Evolutionary conservation across 1,140 invertebrate genomes (phyloP).

Genomic region (Apocrypta bakeri): DNA sequence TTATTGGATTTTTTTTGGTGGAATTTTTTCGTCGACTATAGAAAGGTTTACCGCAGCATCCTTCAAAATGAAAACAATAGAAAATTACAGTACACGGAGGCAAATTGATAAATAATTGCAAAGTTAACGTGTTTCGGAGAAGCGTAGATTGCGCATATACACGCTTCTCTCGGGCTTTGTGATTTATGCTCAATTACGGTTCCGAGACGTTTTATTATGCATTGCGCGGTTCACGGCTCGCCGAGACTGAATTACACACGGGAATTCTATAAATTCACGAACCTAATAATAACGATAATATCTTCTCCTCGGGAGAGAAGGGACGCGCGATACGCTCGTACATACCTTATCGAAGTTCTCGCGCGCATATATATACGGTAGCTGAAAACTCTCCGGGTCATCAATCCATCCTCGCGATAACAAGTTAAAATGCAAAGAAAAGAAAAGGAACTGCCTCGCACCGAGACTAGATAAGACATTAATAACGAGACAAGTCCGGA

Average conservation of each 20-base stretch:
- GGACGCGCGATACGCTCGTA: too few species aligned
- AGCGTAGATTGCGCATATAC: neutral
- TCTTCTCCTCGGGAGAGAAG: too few species aligned
- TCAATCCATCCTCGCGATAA: too few species aligned
- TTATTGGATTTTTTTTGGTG: too few species aligned
- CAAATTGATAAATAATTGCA: constrained; percentile 32
- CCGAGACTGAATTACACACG: constrained; percentile 1
- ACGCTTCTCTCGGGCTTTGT: neutral
- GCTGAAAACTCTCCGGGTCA: too few species aligned
- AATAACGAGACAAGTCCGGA: neutral
- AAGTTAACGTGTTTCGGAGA: constrained; percentile 18
- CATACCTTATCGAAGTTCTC: too few species aligned
- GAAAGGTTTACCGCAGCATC: too few species aligned
- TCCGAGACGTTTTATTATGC: constrained; percentile 22
- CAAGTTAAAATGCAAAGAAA: too few species aligned
- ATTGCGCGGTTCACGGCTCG: neutral
- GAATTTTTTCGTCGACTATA: too few species aligned
- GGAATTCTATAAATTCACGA: constrained; percentile 22
- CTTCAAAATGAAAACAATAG: neutral
- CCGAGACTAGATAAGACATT: neutral
- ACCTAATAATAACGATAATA: neutral
- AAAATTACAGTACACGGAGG: neutral
- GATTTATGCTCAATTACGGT: constrained; percentile 38
- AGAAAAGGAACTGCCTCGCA: neutral
- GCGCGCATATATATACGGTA: too few species aligned